phyloP scores from a whole-genome alignment of 2,113 vertebrate species.

The Herpetotheres cachinnans region DNA sequence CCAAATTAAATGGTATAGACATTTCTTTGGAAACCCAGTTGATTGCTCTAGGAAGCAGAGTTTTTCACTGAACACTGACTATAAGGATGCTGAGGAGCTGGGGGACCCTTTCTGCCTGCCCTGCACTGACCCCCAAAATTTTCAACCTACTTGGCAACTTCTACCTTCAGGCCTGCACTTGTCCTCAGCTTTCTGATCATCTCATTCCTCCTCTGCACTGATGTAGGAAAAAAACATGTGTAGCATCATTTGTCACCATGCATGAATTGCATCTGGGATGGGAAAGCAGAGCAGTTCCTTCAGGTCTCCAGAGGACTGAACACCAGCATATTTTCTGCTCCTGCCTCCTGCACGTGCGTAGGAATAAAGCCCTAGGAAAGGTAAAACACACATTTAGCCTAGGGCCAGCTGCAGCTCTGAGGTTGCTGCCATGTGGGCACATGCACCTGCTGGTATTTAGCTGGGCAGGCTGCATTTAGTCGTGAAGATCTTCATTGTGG shows the following conservation, averaged over 20 bases:
- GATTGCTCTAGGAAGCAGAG: background rate
- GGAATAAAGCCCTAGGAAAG: background rate
- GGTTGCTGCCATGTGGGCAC: background rate
- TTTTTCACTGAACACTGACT: background rate
- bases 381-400: background rate
- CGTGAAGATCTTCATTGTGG: background rate
- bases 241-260: background rate
- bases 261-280: background rate
- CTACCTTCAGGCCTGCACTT: background rate
- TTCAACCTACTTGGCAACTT: background rate
- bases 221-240: background rate
- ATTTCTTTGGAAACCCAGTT: background rate
- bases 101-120: background rate
- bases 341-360: background rate
- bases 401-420: background rate
- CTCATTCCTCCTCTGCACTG: background rate
- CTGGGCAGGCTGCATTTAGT: background rate
- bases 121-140: background rate
- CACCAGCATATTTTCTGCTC: background rate
- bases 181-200: background rate
- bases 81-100: background rate
- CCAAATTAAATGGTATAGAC: background rate
- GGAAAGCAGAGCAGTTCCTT: background rate
- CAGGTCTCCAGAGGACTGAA: background rate
- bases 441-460: rapidly evolving